Percentiles rank a stretch among this genome's conserved stretches.
phyloP scores from a whole-genome alignment of 2,888 invertebrate genomes.

The Oithona nana region DNA sequence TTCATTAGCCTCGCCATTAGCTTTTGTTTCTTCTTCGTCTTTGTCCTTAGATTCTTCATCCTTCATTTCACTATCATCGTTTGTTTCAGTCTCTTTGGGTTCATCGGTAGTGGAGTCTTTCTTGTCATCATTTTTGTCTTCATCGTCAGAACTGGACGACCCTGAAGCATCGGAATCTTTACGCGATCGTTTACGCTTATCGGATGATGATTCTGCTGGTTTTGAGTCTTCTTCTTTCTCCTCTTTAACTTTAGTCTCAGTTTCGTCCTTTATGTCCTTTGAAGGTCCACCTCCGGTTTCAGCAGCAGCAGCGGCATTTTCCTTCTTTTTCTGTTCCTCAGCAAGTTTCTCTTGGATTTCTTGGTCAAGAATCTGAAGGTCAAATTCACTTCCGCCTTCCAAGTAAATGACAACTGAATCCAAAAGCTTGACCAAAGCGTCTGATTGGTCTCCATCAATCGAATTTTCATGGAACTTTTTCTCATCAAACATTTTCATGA shows the following conservation, averaged over 20 bases:
- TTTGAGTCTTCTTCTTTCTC: constrained; percentile 19
- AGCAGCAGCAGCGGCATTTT: constrained; percentile 24
- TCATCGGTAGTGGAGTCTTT: constrained; percentile 19
- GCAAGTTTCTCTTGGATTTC: constrained; percentile 22
- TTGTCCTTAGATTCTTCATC: constrained; percentile 22
- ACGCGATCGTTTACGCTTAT: constrained; percentile 20
- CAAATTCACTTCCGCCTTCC: constrained; percentile 47
- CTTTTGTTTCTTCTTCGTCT: constrained; percentile 19
- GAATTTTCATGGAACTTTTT: constrained; percentile 53
- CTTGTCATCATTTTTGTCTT: constrained; percentile 27
- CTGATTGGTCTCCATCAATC: constrained; percentile 60
- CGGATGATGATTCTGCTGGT: constrained; percentile 12
- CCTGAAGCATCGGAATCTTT: constrained; percentile 22
- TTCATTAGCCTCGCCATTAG: constrained; percentile 24
- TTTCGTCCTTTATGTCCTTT: background rate
- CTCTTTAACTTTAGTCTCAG: constrained; percentile 18
- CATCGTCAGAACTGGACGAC: constrained; percentile 29
- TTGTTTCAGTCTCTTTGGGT: constrained; percentile 21
- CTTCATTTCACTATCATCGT: constrained; percentile 22
- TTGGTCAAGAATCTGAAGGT: constrained; percentile 20
- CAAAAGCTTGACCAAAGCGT: constrained; percentile 58
- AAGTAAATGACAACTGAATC: constrained; percentile 92
- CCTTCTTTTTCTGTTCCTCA: constrained; percentile 24
- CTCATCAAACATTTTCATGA: constrained; percentile 50
- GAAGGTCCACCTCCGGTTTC: constrained; percentile 17